Evolutionary conservation across 2,113 vertebrate genomes (phyloP).

Genomic region (Sturnira hondurensis): DNA sequence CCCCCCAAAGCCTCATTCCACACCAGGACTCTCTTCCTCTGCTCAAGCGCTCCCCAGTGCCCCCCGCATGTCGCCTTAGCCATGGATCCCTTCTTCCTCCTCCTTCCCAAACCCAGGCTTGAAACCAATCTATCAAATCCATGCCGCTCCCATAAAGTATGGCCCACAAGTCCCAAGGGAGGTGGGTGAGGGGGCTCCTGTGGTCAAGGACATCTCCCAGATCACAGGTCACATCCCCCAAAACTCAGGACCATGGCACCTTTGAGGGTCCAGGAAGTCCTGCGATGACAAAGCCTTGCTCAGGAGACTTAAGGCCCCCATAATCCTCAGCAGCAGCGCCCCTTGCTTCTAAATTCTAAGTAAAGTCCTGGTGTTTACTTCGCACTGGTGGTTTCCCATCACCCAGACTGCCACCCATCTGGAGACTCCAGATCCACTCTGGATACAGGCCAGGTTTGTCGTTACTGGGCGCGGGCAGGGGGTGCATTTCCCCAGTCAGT

Average conservation of each 20-base stretch:
- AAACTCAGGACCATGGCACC: background rate
- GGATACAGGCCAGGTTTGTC: background rate
- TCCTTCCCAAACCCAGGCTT: background rate
- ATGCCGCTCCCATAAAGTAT: background rate
- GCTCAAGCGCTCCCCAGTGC: background rate
- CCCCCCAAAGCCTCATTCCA: background rate
- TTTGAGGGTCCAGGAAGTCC: background rate
- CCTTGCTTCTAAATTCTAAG: background rate
- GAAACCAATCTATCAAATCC: background rate
- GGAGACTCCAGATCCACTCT: background rate
- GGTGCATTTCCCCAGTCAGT: background rate
- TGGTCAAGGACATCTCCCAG: background rate
- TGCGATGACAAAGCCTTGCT: background rate
- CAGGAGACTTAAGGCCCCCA: background rate
- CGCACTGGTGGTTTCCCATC: rapidly evolving
- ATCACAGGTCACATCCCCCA: background rate
- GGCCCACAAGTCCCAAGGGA: background rate
- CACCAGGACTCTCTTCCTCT: background rate
- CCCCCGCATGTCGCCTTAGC: background rate
- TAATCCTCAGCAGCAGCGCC: background rate
- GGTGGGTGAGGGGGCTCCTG: background rate
- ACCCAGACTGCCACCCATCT: too few relatives aligned
- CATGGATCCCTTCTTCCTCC: background rate
- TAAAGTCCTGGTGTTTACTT: background rate
- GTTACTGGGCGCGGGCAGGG: background rate